Evolutionary conservation across 2,113 vertebrate genomes (phyloP).

Genomic region (Glareola pratincola): DNA sequence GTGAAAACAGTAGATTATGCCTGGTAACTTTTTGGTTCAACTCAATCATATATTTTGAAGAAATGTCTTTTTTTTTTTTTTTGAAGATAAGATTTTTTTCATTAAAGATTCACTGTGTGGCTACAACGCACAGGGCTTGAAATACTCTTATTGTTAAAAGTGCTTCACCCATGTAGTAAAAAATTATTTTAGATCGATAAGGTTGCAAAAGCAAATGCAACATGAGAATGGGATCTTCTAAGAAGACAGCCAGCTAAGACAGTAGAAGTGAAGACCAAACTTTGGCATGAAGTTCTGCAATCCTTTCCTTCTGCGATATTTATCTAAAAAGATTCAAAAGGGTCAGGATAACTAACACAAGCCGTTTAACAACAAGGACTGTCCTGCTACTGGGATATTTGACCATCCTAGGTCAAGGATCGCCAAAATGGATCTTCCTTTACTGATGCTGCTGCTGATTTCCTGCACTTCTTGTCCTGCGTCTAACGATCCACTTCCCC

Average conservation of each 20-base stretch:
- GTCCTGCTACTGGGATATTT: not conserved
- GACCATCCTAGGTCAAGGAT: not conserved
- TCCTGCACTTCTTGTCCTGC: not conserved
- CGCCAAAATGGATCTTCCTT: not conserved
- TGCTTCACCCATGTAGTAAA: not conserved
- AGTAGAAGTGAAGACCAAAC: not conserved
- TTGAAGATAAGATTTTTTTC: too few species aligned
- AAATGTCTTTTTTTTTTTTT: not conserved
- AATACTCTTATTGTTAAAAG: not conserved
- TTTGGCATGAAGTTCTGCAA: not conserved
- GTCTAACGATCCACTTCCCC: not conserved
- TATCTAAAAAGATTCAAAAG: not conserved
- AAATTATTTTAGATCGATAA: not conserved
- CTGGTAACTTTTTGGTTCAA: not conserved
- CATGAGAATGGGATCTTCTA: not conserved
- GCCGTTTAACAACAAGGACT: not conserved
- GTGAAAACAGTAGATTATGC: not conserved
- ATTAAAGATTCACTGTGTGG: not conserved
- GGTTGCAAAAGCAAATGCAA: not conserved
- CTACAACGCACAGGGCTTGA: not conserved
- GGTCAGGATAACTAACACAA: not conserved
- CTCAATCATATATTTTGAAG: not conserved
- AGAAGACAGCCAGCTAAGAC: not conserved
- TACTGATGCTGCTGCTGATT: not conserved
- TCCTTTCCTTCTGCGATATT: not conserved